These are phyloP conservation scores for Zoanthus solanderi DNA, from an alignment of 92 coral and sea anemone genomes.

Conservation along the genomic window DNA sequence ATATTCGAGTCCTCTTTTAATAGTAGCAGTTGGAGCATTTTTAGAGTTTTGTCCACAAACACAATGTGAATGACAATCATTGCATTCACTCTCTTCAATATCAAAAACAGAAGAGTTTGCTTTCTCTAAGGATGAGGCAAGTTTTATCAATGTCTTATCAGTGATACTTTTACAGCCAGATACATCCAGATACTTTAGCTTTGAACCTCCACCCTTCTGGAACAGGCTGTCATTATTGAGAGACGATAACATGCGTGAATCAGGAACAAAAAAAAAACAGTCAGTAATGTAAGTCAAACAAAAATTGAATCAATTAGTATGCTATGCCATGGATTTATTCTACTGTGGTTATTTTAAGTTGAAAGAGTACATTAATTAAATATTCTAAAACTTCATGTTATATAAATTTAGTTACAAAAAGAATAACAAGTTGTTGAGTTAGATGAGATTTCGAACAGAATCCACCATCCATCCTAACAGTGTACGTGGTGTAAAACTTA, in stretches of 20 bases:
- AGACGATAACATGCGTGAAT: too few relatives aligned
- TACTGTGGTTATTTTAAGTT: too few relatives aligned
- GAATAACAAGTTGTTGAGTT: too few relatives aligned
- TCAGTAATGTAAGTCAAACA: neutral
- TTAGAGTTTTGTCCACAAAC: constrained; percentile 58
- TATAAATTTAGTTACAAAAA: too few relatives aligned
- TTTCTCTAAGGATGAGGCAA: constrained; percentile 84
- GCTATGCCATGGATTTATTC: too few relatives aligned
- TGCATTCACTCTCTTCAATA: constrained; percentile 80
- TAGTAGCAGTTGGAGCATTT: constrained; percentile 4
- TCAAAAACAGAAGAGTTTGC: constrained; percentile 65
- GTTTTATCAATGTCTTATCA: constrained; percentile 85
- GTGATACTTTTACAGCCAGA: constrained; percentile 95
- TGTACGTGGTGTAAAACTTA: too few relatives aligned
- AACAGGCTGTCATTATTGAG: constrained; percentile 67
- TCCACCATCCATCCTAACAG: too few relatives aligned
- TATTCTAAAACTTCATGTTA: too few relatives aligned
- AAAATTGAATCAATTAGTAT: too few relatives aligned
- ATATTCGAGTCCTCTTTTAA: constrained; percentile 73
- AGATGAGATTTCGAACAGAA: too few relatives aligned
- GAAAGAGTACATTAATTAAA: too few relatives aligned
- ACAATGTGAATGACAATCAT: constrained; percentile 73
- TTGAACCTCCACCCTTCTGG: constrained; percentile 83
- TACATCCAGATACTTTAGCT: constrained; percentile 75
- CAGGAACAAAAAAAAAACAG: neutral